These are phyloP conservation scores for Zaprionus tsacasi DNA, from an alignment of 1,140 invertebrate genomes.

Conservation along the genomic window DNA sequence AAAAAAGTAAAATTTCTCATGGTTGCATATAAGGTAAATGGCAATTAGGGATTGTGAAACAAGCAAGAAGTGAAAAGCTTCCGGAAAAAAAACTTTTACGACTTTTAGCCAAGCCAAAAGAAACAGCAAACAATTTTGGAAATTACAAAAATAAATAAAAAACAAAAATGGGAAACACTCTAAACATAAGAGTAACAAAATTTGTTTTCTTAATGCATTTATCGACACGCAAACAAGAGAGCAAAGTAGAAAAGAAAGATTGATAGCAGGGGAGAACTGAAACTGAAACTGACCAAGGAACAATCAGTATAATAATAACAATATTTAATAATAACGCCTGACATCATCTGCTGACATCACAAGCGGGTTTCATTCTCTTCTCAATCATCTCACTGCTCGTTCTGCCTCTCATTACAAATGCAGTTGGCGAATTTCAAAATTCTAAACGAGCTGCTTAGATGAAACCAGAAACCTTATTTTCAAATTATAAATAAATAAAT, in stretches of 20 bases:
- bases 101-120: constrained; percentile 3
- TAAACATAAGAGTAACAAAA: constrained; percentile 20
- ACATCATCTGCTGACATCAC: constrained; percentile 68
- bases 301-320: constrained; percentile 20
- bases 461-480: constrained; percentile 45
- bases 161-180: constrained; percentile 26
- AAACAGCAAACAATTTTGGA: constrained; percentile 10
- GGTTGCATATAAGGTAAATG: neutral
- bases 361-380: constrained; percentile 27
- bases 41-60: constrained; percentile 11
- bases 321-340: constrained; percentile 35
- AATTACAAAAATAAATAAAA: constrained; percentile 22
- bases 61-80: constrained; percentile 8
- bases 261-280: constrained; percentile 3
- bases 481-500: constrained; percentile 32
- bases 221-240: constrained; percentile 40
- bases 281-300: constrained; percentile 15
- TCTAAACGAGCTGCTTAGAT: constrained; percentile 13
- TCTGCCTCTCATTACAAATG: constrained; percentile 67
- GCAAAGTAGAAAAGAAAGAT: constrained; percentile 7
- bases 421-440: constrained; percentile 52
- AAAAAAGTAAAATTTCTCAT: constrained; percentile 9
- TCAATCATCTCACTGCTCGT: constrained; percentile 1
- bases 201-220: constrained; percentile 54
- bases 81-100: constrained; percentile 4